These are phyloP conservation scores for Spodoptera frugiperda DNA, from an alignment of 1,140 invertebrate genomes.

Conservation along the genomic window DNA sequence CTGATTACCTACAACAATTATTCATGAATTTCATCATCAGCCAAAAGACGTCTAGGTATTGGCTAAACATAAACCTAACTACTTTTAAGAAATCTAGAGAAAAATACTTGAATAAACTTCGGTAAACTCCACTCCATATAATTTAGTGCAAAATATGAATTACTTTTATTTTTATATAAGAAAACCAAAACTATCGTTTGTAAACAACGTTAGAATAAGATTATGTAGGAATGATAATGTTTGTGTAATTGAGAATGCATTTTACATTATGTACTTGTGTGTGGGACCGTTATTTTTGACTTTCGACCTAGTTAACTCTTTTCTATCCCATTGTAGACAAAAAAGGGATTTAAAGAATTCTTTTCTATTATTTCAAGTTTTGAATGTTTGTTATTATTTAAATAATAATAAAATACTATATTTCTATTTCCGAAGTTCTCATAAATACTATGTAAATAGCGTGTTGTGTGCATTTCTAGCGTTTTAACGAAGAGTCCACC, in stretches of 20 bases:
- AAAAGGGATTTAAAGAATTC: background rate
- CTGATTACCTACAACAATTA: background rate
- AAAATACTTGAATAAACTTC: background rate
- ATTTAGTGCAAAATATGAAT: constrained; percentile 42
- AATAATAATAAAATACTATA: constrained; percentile 11
- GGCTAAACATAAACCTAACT: too few species aligned
- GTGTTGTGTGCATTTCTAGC: constrained; percentile 80
- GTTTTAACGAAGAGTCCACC: constrained; percentile 85
- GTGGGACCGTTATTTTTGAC: background rate
- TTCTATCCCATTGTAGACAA: background rate
- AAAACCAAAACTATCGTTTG: constrained; percentile 69
- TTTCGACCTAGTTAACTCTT: background rate
- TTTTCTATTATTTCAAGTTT: background rate
- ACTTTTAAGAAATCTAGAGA: background rate
- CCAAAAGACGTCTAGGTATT: too few species aligned
- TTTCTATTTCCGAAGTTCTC: constrained; percentile 5
- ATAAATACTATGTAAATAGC: constrained; percentile 54
- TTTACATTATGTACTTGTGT: constrained; percentile 17
- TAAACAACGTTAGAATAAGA: constrained; percentile 42
- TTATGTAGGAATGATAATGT: constrained; percentile 7
- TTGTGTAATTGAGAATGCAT: constrained; percentile 31
- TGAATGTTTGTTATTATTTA: constrained; percentile 14
- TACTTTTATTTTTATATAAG: constrained; percentile 73
- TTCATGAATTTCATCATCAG: background rate
- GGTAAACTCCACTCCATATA: constrained; percentile 31